Evolutionary conservation across 23 tunicate genomes (phyloP).

Genomic region (Styela plicata): DNA sequence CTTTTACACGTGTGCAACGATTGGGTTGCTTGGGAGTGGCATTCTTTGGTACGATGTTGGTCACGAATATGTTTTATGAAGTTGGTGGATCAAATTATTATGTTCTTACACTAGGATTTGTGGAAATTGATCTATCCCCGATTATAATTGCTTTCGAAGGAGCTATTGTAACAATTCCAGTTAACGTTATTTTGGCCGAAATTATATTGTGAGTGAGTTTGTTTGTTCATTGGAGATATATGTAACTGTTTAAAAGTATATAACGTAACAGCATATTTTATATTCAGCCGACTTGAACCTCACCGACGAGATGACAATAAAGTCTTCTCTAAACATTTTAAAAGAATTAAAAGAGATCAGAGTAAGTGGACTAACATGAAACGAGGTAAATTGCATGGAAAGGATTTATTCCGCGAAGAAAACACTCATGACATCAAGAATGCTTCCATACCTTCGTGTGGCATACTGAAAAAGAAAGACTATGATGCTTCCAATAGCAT

Average conservation of each 20-base stretch:
- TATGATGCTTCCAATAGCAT: too few species aligned
- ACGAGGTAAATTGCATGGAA: too few species aligned
- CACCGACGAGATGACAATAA: neutral
- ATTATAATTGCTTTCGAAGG: slow-evolving; percentile 48
- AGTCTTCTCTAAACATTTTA: neutral
- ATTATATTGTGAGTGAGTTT: neutral
- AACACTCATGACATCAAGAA: too few species aligned
- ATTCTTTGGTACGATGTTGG: slow-evolving; percentile 68
- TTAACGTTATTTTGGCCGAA: slow-evolving; percentile 23
- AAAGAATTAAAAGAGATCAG: neutral
- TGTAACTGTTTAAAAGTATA: too few species aligned
- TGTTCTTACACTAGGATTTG: slow-evolving; percentile 38
- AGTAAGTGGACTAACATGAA: neutral
- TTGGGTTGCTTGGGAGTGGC: slow-evolving; percentile 53
- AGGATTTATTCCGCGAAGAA: too few species aligned
- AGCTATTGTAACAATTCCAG: slow-evolving; percentile 53
- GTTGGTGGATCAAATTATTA: slow-evolving; percentile 23
- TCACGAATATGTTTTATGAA: slow-evolving; percentile 46
- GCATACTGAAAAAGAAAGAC: neutral
- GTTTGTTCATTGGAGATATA: too few species aligned
- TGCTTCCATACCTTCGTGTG: neutral
- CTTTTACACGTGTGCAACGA: slow-evolving; percentile 56
- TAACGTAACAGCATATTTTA: too few species aligned
- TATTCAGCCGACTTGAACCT: neutral
- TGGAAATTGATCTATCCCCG: slow-evolving; percentile 37